Percentiles rank a stretch among this genome's conserved stretches.
Evolutionary conservation across 2,888 invertebrate species (phyloP).

Genomic region (Protophormia terraenovae): DNA sequence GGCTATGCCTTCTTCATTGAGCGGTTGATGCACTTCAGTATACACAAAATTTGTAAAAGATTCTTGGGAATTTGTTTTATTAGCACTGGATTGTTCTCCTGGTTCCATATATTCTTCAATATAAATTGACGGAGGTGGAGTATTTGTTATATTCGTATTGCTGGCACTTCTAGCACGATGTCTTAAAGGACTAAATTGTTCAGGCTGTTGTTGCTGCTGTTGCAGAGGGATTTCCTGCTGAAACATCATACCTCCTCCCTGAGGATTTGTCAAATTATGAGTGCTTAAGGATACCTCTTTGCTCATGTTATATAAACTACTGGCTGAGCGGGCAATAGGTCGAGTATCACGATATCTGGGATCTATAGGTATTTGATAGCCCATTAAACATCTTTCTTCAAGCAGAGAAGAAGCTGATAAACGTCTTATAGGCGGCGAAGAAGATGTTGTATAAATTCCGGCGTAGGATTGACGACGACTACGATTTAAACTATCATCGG

Average conservation of each 20-base stretch:
- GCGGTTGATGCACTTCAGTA: conserved; percentile 79
- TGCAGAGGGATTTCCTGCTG: conserved; percentile 11
- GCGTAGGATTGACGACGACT: conserved; percentile 76
- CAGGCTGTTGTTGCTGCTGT: conserved; percentile 41
- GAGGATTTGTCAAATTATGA: conserved; percentile 51
- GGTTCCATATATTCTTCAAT: conserved; percentile 79
- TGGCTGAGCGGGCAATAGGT: conserved; percentile 79
- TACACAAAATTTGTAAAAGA: conserved; percentile 76
- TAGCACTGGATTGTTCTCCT: conserved; percentile 68
- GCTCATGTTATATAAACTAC: conserved; percentile 73
- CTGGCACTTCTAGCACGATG: conserved; percentile 71
- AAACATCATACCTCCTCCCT: conserved; percentile 53
- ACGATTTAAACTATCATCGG: conserved; percentile 80
- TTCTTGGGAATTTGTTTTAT: conserved; percentile 75
- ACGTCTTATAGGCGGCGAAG: conserved; percentile 75
- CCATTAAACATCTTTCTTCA: conserved; percentile 78
- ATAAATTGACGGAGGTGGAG: conserved; percentile 79
- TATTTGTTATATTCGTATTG: conserved; percentile 70
- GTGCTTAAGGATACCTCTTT: conserved; percentile 62
- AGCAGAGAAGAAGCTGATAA: conserved; percentile 79
- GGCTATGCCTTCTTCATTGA: conserved; percentile 80
- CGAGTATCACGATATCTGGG: conserved; percentile 80
- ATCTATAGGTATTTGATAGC: conserved; percentile 80
- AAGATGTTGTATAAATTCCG: conserved; percentile 71
- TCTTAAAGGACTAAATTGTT: conserved; percentile 71